These are phyloP conservation scores for Linnaemya tessellans DNA, from an alignment of 2,888 invertebrate species.

Conservation along the genomic window DNA sequence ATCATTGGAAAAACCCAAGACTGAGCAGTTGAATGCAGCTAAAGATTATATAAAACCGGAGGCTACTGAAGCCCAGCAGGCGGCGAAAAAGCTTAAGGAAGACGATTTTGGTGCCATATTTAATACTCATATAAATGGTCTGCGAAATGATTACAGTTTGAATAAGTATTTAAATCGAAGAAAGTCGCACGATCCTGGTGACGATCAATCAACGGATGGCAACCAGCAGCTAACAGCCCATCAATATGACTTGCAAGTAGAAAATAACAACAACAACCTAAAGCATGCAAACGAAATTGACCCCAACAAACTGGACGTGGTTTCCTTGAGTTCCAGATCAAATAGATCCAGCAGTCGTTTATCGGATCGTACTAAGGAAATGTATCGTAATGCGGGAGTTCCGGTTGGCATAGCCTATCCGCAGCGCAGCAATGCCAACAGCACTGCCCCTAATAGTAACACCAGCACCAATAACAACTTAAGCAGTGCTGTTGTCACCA, in stretches of 20 bases:
- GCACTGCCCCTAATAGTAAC: conserved; percentile 74
- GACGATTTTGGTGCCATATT: conserved; percentile 78
- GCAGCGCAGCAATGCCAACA: conserved; percentile 77
- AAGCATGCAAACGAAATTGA: conserved; percentile 75
- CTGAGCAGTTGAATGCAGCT: not conserved
- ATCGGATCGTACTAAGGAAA: conserved; percentile 82
- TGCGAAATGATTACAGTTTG: conserved; percentile 81
- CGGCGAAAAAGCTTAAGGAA: conserved; percentile 55
- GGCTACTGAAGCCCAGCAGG: conserved; percentile 44
- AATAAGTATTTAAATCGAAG: conserved; percentile 81
- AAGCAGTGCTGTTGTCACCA: conserved; percentile 58
- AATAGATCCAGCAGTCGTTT: conserved; percentile 81
- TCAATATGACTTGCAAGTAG: conserved; percentile 70
- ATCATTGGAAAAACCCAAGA: not conserved
- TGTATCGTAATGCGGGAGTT: conserved; percentile 81
- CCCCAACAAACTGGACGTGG: conserved; percentile 80
- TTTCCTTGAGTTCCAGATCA: conserved; percentile 82
- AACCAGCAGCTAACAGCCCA: conserved; percentile 48
- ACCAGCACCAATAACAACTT: conserved; percentile 58
- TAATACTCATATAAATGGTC: conserved; percentile 79
- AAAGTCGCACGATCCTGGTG: conserved; percentile 75
- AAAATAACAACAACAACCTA: conserved; percentile 74
- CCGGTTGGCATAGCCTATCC: conserved; percentile 82
- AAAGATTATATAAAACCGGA: conserved; percentile 4
- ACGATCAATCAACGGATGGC: conserved; percentile 62